Evolutionary conservation across 2,888 invertebrate species (phyloP).

Genomic region (Hydraecia micacea): DNA sequence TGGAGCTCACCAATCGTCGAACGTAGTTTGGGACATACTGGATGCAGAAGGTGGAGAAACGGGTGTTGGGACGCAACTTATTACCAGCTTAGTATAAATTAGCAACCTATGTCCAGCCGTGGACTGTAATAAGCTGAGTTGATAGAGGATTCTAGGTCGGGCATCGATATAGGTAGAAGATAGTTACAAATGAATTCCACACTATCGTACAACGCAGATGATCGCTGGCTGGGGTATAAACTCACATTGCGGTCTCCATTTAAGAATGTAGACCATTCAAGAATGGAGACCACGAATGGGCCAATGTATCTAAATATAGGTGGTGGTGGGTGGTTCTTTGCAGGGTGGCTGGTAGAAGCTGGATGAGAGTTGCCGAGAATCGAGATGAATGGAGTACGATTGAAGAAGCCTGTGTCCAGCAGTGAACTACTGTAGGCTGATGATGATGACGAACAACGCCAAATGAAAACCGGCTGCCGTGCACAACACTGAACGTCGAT

Average conservation of each 20-base stretch:
- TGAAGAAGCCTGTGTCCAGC: neutral
- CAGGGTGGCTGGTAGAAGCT: neutral
- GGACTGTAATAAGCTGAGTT: neutral
- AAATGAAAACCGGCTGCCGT: neutral
- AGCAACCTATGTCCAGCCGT: neutral
- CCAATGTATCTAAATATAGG: neutral
- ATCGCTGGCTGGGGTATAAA: too few relatives aligned
- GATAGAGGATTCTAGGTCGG: neutral
- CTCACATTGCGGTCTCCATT: too few relatives aligned
- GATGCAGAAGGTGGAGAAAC: neutral
- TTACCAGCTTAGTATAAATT: too few relatives aligned
- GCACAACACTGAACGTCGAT: neutral
- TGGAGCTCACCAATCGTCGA: neutral
- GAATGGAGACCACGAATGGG: neutral
- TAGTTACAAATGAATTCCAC: neutral
- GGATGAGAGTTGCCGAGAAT: neutral
- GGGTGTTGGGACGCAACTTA: neutral
- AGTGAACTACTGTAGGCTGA: neutral
- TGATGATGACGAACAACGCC: neutral
- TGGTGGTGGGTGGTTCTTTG: too few relatives aligned
- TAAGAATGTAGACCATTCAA: neutral
- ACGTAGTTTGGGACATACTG: neutral
- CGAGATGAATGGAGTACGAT: neutral
- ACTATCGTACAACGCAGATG: neutral
- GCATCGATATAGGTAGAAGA: neutral